Evolutionary conservation across 2,113 vertebrate species (phyloP).

Genomic region (Craseonycteris thonglongyai): DNA sequence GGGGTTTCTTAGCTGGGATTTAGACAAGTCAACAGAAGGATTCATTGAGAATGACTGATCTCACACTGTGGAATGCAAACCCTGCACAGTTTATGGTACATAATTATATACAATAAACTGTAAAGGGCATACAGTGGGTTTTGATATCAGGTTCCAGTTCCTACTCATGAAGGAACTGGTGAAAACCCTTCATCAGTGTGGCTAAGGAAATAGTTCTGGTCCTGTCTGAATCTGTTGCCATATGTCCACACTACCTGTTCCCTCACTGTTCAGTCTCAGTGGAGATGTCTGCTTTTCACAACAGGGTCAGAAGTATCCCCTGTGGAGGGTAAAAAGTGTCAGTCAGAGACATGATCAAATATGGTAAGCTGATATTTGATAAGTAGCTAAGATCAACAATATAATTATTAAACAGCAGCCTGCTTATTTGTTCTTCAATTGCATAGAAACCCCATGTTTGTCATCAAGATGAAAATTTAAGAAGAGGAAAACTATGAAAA

Average conservation of each 20-base stretch:
- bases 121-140: conserved; percentile 25
- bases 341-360: not conserved
- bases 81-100: not conserved
- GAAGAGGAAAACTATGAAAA: not conserved
- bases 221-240: not conserved
- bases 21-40: not conserved
- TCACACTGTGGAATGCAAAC: conserved; percentile 38
- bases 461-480: not conserved
- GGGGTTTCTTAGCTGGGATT: conserved; percentile 4
- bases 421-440: not conserved
- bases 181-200: conserved; percentile 19
- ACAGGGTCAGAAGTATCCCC: not conserved
- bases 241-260: not conserved
- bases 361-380: not conserved
- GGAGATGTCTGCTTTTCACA: not conserved
- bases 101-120: conserved; percentile 54
- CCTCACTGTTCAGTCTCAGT: not conserved
- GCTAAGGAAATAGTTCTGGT: not conserved
- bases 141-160: conserved; percentile 46
- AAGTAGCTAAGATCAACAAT: not conserved
- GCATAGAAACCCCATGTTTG: not conserved
- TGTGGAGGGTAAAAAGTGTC: not conserved
- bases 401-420: not conserved
- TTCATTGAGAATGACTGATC: conserved; percentile 39
- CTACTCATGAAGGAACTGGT: conserved; percentile 10